These are phyloP conservation scores for Neuroscelio doddi DNA, from an alignment of 2,888 invertebrate species.

Conservation along the genomic window DNA sequence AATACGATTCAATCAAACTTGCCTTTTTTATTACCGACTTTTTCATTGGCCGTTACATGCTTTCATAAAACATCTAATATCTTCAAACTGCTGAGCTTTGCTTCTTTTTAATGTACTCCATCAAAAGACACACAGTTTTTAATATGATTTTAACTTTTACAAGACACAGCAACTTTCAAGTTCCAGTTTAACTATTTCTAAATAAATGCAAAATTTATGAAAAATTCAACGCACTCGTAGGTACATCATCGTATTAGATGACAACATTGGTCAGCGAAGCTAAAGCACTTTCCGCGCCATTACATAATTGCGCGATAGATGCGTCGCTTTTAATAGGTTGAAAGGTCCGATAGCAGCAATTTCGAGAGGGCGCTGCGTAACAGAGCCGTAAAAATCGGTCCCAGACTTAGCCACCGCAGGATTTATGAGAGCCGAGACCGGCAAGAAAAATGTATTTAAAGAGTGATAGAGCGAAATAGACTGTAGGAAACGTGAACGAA, in stretches of 20 bases:
- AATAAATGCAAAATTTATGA: too few relatives aligned
- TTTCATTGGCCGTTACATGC: slow-evolving; percentile 1
- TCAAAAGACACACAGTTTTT: too few relatives aligned
- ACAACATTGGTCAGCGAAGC: background rate
- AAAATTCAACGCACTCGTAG: background rate
- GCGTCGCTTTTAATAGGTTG: slow-evolving; percentile 58
- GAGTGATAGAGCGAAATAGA: slow-evolving; percentile 19
- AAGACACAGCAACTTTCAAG: too few relatives aligned
- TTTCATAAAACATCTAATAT: slow-evolving; percentile 5
- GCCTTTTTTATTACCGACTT: slow-evolving; percentile 1
- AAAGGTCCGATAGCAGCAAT: slow-evolving; percentile 46
- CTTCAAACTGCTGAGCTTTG: background rate
- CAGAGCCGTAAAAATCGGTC: slow-evolving; percentile 31
- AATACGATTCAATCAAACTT: slow-evolving; percentile 12
- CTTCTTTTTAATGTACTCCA: background rate
- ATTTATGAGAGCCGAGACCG: slow-evolving; percentile 6
- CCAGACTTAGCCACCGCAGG: too few relatives aligned
- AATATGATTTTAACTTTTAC: too few relatives aligned
- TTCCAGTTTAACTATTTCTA: too few relatives aligned
- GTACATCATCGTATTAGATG: background rate
- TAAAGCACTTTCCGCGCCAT: slow-evolving; percentile 24
- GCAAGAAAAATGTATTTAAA: slow-evolving; percentile 28
- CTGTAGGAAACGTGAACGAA: slow-evolving; percentile 4
- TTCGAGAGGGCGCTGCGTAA: slow-evolving; percentile 24
- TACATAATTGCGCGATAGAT: slow-evolving; percentile 31